Percentiles rank a stretch among this genome's conserved stretches.
phyloP scores from a whole-genome alignment of 1,140 invertebrate genomes.

The Sminthurides bifidus region DNA sequence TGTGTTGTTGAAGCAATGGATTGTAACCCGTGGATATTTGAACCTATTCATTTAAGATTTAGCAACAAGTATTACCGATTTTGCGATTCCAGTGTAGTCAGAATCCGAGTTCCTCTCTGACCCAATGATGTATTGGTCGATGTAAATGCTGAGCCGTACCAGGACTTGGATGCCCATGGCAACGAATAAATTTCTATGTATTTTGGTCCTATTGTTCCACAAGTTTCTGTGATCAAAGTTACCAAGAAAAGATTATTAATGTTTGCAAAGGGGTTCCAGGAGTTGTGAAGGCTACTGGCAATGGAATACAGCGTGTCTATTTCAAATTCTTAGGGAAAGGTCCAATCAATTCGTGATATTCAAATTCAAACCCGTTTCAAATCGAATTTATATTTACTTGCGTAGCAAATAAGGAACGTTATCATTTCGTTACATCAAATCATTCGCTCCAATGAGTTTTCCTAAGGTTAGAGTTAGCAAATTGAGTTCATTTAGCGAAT shows the following conservation, averaged over 20 bases:
- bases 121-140: slow-evolving; percentile 37
- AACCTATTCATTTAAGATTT: neutral
- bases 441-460: too few relatives aligned
- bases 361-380: too few relatives aligned
- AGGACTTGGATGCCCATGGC: slow-evolving; percentile 43
- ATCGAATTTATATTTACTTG: too few relatives aligned
- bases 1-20: neutral
- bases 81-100: slow-evolving; percentile 12
- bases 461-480: too few relatives aligned
- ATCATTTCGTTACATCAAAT: too few relatives aligned
- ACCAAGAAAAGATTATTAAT: too few relatives aligned
- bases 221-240: slow-evolving; percentile 41
- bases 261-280: too few relatives aligned
- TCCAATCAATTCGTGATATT: too few relatives aligned
- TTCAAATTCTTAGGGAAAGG: neutral
- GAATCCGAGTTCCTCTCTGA: neutral
- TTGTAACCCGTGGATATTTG: neutral
- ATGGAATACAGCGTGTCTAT: neutral
- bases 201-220: slow-evolving; percentile 43
- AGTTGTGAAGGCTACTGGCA: too few relatives aligned
- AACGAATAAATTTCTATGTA: slow-evolving; percentile 45
- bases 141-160: slow-evolving; percentile 43
- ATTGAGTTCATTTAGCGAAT: too few relatives aligned
- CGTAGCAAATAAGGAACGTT: too few relatives aligned
- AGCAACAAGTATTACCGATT: slow-evolving; percentile 11